Evolutionary conservation across 2,113 vertebrate genomes (phyloP).

Genomic region (Alexandromys fortis): DNA sequence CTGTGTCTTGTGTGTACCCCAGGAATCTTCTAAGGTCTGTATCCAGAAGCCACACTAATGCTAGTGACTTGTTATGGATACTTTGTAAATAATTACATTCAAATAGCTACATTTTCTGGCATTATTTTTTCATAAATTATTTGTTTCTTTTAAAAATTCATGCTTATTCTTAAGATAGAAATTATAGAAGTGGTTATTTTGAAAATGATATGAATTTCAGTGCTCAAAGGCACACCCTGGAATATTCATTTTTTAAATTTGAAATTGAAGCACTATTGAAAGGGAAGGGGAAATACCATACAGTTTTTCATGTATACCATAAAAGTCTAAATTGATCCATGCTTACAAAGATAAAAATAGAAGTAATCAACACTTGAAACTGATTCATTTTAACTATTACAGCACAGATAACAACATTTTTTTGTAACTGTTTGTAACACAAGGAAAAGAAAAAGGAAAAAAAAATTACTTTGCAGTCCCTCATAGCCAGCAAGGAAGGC

Average conservation of each 20-base stretch:
- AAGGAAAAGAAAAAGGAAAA: constrained; percentile 62
- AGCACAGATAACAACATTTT: constrained; percentile 34
- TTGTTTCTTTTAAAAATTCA: constrained; percentile 13
- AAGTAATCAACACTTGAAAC: constrained; percentile 33
- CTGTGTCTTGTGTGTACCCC: not conserved
- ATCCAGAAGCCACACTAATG: not conserved
- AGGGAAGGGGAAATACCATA: constrained; percentile 62
- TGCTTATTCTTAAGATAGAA: constrained; percentile 44
- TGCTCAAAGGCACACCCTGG: constrained; percentile 69
- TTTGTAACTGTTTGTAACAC: constrained; percentile 62
- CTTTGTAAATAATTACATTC: constrained; percentile 49
- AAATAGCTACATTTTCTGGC: constrained; percentile 38
- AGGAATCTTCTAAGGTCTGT: constrained; percentile 14
- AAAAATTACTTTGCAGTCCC: constrained; percentile 46
- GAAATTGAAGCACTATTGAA: constrained; percentile 58
- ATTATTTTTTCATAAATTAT: constrained; percentile 57
- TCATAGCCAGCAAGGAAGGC: not conserved
- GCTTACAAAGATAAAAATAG: constrained; percentile 61
- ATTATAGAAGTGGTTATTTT: constrained; percentile 50
- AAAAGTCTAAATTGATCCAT: constrained; percentile 32
- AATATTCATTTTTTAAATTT: constrained; percentile 50
- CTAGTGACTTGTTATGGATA: constrained; percentile 33
- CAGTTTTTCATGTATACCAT: not conserved
- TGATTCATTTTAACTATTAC: constrained; percentile 47
- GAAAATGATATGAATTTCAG: constrained; percentile 56